Evolutionary conservation across 92 coral and sea anemone species (phyloP), one percentile per base, ranked within the genome.

Genomic region (Metridium senile): DNA sequence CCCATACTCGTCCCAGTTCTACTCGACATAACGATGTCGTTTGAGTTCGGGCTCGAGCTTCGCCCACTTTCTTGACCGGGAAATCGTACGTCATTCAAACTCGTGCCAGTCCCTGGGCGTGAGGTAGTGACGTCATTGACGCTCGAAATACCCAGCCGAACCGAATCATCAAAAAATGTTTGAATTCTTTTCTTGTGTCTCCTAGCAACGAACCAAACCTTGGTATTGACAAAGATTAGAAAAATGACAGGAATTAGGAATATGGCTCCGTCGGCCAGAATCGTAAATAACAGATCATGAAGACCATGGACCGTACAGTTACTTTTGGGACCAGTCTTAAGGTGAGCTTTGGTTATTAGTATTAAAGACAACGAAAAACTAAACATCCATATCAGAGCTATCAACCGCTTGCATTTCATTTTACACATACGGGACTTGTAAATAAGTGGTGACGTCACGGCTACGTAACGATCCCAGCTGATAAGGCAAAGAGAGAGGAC

Each of bases 381-480:
- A 0, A 32, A 51, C 0, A 73, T 54, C 97, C 97, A 91, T 21
- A 80, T 71, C 11, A 81, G 29, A 11, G 64, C 74, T 3, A 91
- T 81, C 85, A 91, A 77, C 30, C 71, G 72, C 32, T 67, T 69
- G 39, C 79, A 81, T 49, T 68, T 84, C 32, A 26, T 25, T 0
- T 81, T 79, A 58, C 74, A 69, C 97, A 88, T 91, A 53, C 86
- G 93, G 28, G 68, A 28, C 26, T 62, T 26, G 79, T 91, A 91
- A 2, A 71, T 74, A 9, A 91, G 73, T 13, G 97, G 97, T 81
- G 97, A 84, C 71, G 90, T 91, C 86, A 91, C 90, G 16, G 93
- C 89, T 33, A 91, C 82, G 71, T 81, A 91, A 22, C 97, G 87
- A 70, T 91, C 93, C 86, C 97, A 90, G 83, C 97, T 88, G 64